Evolutionary conservation across 2,888 invertebrate species (phyloP), one percentile per base, ranked within the genome.

Genomic region (Drosophila bunnanda): DNA sequence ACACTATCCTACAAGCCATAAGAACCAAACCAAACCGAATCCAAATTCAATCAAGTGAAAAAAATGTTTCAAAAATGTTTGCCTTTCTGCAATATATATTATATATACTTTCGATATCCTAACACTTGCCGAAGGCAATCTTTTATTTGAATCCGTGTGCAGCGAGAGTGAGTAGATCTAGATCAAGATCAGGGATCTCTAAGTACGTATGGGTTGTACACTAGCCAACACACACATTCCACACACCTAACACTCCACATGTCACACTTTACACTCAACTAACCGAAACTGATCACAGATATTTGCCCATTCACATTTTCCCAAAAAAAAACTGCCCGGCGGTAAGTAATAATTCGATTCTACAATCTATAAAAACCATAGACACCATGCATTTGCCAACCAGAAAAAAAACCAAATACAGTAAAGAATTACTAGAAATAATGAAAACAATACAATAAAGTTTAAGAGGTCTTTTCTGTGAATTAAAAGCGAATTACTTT

Each of bases 401-500:
- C 41, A 15, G 30, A 59, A 28, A 32, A 59, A 52, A 36, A 41
- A n/a, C 13, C 17, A 50, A 55, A 55, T 20, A 32, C 13, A 41
- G 28, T 39, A 72, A 56, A 43, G 39, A 48, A 52, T 48, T 25
- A 36, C 48, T 58, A 71, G 34, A 69, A 60, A 52, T 36, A 62
- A 41, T 22, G 17, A 44, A 59, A 22, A 59, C 53, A 59, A 43
- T 54, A 69, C 59, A 52, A 79, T 58, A 60, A 76, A 61, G 70
- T 82, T 78, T 76, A 82, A 82, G 76, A 74, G 73, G 73, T 72
- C 59, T 52, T 70, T 43, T 65, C 75, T 86, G 82, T 78, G 78
- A 94, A 86, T 88, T 90, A 90, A 91, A 90, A 86, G 87, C 88
- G 84, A 83, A 90, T 89, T 91, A 91, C 90, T 92, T 92, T 91